These are phyloP conservation scores for Pogonus chalceus DNA, from an alignment of 1,140 invertebrate species.

Conservation along the genomic window DNA sequence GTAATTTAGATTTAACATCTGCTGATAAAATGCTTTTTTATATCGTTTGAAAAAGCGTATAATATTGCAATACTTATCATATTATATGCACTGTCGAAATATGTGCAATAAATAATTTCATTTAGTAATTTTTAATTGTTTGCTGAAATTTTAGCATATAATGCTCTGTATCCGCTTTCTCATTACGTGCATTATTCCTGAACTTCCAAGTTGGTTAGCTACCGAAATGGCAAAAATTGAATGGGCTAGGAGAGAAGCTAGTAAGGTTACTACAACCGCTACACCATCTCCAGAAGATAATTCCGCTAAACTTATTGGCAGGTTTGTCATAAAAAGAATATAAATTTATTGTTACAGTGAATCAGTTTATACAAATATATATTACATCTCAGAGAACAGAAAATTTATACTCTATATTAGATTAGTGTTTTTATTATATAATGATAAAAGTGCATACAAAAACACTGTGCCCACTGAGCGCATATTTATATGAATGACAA, in stretches of 20 bases:
- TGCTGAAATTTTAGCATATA: slow-evolving; percentile 64
- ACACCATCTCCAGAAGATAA: slow-evolving; percentile 30
- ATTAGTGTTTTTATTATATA: no score
- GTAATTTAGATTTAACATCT: no score
- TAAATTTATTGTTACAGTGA: no score
- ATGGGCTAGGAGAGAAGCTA: slow-evolving; percentile 60
- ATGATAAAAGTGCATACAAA: no score
- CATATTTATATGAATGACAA: no score
- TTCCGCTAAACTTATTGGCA: slow-evolving; percentile 28
- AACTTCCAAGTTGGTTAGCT: slow-evolving; percentile 84
- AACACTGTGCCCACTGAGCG: no score
- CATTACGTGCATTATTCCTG: slow-evolving; percentile 78
- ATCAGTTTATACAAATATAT: neutral
- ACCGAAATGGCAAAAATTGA: slow-evolving; percentile 80
- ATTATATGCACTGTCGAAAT: no score
- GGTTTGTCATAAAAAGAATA: slow-evolving; percentile 16
- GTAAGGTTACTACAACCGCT: slow-evolving; percentile 25
- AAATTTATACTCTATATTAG: no score
- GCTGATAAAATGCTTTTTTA: no score
- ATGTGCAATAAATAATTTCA: neutral
- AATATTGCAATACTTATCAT: no score
- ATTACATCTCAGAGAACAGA: no score
- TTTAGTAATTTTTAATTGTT: slow-evolving; percentile 1
- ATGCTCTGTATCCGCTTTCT: slow-evolving; percentile 73
- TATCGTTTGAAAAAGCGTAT: no score